These are phyloP conservation scores for Acanthisitta chloris DNA, from an alignment of 2,113 vertebrate species.

Conservation along the genomic window DNA sequence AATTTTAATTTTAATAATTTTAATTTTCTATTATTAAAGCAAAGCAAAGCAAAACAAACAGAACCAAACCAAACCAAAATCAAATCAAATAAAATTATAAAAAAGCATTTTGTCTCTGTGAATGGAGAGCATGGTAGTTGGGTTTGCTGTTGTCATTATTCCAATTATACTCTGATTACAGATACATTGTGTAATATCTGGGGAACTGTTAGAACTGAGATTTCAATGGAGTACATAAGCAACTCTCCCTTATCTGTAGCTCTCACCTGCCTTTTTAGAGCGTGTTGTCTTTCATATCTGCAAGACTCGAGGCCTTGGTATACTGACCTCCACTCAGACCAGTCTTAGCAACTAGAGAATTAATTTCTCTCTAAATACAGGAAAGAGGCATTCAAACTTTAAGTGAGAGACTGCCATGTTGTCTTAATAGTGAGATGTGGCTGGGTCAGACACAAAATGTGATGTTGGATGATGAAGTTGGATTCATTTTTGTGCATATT, in stretches of 20 bases:
- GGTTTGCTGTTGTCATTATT: not conserved
- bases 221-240: not conserved
- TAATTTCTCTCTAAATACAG: not conserved
- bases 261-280: not conserved
- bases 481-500: not conserved
- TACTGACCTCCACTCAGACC: not conserved
- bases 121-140: not conserved
- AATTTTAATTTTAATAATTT: too few species aligned
- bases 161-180: not conserved
- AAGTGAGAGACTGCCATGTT: not conserved
- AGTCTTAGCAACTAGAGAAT: not conserved
- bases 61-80: not conserved
- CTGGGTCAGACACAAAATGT: not conserved
- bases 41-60: too few species aligned
- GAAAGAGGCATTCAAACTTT: not conserved
- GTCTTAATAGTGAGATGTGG: not conserved
- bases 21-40: too few species aligned
- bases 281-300: not conserved
- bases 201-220: not conserved
- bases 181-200: not conserved
- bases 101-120: not conserved
- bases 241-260: not conserved
- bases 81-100: not conserved
- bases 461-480: not conserved
- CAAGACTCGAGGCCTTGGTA: not conserved